Base-by-base conservation (phyloP, 2,113 vertebrate species). In the Tenrec ecaudatus region DNA sequence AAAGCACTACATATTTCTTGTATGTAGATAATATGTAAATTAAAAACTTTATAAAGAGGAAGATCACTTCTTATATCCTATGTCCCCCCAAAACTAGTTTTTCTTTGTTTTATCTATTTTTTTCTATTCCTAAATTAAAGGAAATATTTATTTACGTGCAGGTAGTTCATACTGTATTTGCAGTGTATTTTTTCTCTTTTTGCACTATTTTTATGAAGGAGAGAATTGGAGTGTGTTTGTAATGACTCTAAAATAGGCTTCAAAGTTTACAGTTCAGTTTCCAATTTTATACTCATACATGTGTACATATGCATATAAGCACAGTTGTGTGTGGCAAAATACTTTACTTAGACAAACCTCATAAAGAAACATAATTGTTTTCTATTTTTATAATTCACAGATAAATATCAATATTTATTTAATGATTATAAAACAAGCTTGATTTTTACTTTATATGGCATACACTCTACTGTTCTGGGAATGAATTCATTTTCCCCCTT, bases 371-470 rank as follows among this genome's bases (percentile, higher is more conserved):
- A 53, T 10, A 53, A 53, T 68, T 92, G 58, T 2, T 90, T 93
- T 58, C 14, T 88, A 10, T 85, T 29, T 80, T 53, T 73, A 0
- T 83, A 60, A 89, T 87, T 93, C 17, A 64, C 36, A 93, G 12
- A 33, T 83, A 83, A 80, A 87, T 93, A 69, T 40, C 58, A 86
- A 43, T 79, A 77, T 43, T 76, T 88, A 15, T 79, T 78, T 69
- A 80, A 77, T 86, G 57, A 36, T 64, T 90, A 47, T 82, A 43
- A 91, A 95, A 75, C 71, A 15, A 90, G 16, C 38, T 66, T 87
- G 58, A 80, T 69, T 95, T 95, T 93, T 94, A 81, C 47, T 68
- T 94, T 91, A 33, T 90, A 40, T 80, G 79, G 16, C 68, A 76
- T 84, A 60, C 3, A 82, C 84, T 78, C 33, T 8, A 40, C 25